Evolutionary conservation across 2,113 vertebrate genomes (phyloP).

Genomic region (Ranitomeya variabilis): DNA sequence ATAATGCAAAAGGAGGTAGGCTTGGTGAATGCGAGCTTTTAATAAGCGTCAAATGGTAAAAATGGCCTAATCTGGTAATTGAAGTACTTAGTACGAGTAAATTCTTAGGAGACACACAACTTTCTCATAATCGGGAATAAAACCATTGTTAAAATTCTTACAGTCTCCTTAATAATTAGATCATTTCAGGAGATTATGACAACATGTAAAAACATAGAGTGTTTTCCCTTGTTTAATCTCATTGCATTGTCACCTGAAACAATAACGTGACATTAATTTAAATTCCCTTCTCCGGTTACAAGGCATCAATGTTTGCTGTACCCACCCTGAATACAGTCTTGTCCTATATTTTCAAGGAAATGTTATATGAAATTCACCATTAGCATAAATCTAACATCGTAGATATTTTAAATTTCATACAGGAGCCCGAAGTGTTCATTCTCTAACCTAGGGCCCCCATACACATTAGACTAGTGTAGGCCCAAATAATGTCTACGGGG

Average conservation of each 20-base stretch:
- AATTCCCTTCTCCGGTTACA: not conserved
- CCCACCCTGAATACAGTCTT: slow-evolving; percentile 14
- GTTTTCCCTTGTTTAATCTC: not conserved
- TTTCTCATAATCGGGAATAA: slow-evolving; percentile 26
- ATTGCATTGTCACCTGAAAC: not conserved
- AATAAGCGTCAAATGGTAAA: slow-evolving; percentile 16
- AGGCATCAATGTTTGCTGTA: not conserved
- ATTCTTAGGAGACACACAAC: slow-evolving; percentile 3
- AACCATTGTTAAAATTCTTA: not conserved
- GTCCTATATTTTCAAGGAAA: no score
- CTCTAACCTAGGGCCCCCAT: no score
- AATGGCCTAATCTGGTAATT: slow-evolving; percentile 20
- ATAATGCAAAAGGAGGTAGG: not conserved
- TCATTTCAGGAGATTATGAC: slow-evolving; percentile 37
- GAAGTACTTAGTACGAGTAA: not conserved
- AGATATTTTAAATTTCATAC: no score
- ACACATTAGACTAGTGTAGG: no score
- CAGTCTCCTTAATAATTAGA: slow-evolving; percentile 40
- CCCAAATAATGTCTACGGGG: no score
- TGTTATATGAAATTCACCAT: no score
- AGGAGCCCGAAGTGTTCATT: no score
- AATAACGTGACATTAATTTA: not conserved
- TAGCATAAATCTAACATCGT: no score
- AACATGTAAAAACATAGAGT: not conserved
- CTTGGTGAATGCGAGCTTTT: not conserved